These are phyloP conservation scores for Arge pagana DNA, from an alignment of 2,888 invertebrate species.

Conservation along the genomic window DNA sequence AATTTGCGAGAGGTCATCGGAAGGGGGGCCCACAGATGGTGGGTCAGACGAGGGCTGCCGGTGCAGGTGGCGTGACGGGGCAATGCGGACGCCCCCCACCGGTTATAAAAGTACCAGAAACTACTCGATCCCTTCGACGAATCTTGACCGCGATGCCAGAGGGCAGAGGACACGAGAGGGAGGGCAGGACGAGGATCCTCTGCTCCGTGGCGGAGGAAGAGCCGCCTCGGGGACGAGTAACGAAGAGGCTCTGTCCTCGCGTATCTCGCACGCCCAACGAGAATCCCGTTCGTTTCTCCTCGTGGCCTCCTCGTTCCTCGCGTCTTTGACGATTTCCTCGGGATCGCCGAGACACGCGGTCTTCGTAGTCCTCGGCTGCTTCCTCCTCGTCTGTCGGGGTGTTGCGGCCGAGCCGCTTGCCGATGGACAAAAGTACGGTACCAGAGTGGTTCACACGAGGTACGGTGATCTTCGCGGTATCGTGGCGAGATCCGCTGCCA, in stretches of 20 bases:
- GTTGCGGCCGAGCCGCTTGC: slow-evolving; percentile 52
- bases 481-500: slow-evolving; percentile 79
- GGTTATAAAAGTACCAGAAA: slow-evolving; percentile 21
- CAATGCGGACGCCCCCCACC: slow-evolving; percentile 56
- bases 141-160: slow-evolving; percentile 24
- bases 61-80: slow-evolving; percentile 58
- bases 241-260: no score
- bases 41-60: slow-evolving; percentile 51
- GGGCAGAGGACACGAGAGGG: slow-evolving; percentile 44
- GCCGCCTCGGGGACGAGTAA: slow-evolving; percentile 40
- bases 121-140: background rate
- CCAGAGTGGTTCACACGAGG: slow-evolving; percentile 83
- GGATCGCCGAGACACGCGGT: slow-evolving; percentile 28
- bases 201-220: slow-evolving; percentile 53
- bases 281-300: background rate
- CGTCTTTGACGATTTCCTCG: slow-evolving; percentile 6
- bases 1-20: slow-evolving; percentile 17
- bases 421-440: slow-evolving; percentile 78
- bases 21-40: slow-evolving; percentile 52
- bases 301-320: slow-evolving; percentile 1
- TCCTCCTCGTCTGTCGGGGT: slow-evolving; percentile 37
- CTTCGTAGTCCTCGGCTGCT: slow-evolving; percentile 34
- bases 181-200: slow-evolving; percentile 47
- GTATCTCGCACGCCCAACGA: background rate
- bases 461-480: slow-evolving; percentile 88